phyloP scores from a whole-genome alignment of 1,140 invertebrate species.

The Caligus rogercresseyi region DNA sequence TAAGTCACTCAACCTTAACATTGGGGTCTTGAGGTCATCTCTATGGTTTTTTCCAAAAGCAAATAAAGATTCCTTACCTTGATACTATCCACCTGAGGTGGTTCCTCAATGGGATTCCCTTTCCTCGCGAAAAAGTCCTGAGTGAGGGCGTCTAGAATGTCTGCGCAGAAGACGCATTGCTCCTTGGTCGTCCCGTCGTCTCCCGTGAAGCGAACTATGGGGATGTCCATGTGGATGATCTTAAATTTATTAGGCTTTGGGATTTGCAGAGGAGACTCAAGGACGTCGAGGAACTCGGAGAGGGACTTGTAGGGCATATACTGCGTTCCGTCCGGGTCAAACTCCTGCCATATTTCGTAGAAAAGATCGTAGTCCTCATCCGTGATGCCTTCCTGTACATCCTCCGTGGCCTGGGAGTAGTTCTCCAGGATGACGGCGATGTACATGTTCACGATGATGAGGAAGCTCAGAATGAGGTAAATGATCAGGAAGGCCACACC shows the following conservation, averaged over 20 bases:
- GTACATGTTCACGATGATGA: constrained; percentile 99
- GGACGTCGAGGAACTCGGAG: constrained; percentile 46
- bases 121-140: constrained; percentile 85
- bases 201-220: constrained; percentile 59
- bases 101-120: constrained; percentile 48
- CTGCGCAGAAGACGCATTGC: constrained; percentile 86
- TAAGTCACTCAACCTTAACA: too few species aligned
- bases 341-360: constrained; percentile 97
- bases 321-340: constrained; percentile 90
- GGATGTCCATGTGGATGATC: constrained; percentile 92
- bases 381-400: constrained; percentile 86
- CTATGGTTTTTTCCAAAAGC: constrained; percentile 25
- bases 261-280: constrained; percentile 80
- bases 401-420: constrained; percentile 92
- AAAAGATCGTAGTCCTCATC: constrained; percentile 99
- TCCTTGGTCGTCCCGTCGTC: constrained; percentile 25
- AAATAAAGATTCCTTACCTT: constrained; percentile 9
- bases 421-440: constrained; percentile 98
- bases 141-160: constrained; percentile 78
- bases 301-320: constrained; percentile 85
- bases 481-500: constrained; percentile 84
- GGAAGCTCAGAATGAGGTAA: constrained; percentile 91
- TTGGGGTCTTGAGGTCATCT: constrained; percentile 24
- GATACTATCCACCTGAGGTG: constrained; percentile 59
- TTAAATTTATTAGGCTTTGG: constrained; percentile 96